Evolutionary conservation across 2,113 vertebrate species (phyloP).

Genomic region (Lampris incognitus): DNA sequence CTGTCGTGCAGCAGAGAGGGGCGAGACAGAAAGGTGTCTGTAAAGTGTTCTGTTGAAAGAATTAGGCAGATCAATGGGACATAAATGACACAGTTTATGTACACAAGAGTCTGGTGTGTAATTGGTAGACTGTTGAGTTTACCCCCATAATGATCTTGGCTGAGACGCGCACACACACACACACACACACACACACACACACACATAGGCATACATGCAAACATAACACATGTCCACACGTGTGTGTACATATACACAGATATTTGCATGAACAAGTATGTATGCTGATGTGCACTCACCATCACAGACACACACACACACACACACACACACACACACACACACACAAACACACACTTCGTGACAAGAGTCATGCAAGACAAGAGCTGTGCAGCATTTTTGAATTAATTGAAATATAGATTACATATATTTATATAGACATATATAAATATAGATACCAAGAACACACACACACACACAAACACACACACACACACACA

Average conservation of each 20-base stretch:
- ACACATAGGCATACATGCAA: slow-evolving; percentile 1
- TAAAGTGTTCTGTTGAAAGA: slow-evolving; percentile 56
- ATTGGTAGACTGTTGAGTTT: slow-evolving; percentile 53
- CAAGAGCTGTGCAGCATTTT: neutral
- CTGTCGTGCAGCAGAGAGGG: slow-evolving; percentile 39
- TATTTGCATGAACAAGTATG: neutral
- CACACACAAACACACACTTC: slow-evolving; percentile 26
- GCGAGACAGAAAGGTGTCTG: slow-evolving; percentile 55
- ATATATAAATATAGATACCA: too few relatives aligned
- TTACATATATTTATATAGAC: slow-evolving; percentile 10
- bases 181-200: slow-evolving; percentile 14
- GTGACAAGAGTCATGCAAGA: too few relatives aligned
- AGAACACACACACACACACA: too few relatives aligned
- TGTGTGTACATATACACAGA: slow-evolving; percentile 29
- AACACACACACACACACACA: too few relatives aligned
- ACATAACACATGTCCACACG: slow-evolving; percentile 1
- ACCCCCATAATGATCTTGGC: slow-evolving; percentile 49
- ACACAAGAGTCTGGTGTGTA: slow-evolving; percentile 59
- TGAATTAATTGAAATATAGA: slow-evolving; percentile 74
- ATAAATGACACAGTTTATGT: slow-evolving; percentile 57
- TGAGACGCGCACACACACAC: slow-evolving; percentile 10
- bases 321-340: neutral
- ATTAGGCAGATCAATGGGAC: slow-evolving; percentile 64
- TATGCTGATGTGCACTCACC: too few relatives aligned
- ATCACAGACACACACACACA: neutral